phyloP scores from a whole-genome alignment of 2,888 invertebrate species.

The Melanostoma scalare region DNA sequence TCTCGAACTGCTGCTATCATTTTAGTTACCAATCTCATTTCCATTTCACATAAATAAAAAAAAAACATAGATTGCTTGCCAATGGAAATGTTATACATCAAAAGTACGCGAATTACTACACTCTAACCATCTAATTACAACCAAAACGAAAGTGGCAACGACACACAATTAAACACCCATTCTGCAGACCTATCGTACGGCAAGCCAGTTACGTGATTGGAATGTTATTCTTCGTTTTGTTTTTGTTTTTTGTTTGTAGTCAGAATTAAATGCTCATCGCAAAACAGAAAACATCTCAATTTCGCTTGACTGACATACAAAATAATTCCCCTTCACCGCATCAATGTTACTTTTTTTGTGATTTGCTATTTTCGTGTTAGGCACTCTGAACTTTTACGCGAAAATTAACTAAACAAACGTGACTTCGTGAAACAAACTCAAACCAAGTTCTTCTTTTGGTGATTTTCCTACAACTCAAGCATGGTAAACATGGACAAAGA shows the following conservation, averaged over 20 bases:
- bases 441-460: neutral
- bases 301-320: neutral
- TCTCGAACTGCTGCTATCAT: too few relatives aligned
- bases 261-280: neutral
- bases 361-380: neutral
- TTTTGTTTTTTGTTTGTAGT: neutral
- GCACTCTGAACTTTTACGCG: neutral
- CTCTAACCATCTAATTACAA: neutral
- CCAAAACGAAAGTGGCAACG: constrained; percentile 13
- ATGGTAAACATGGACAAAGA: too few relatives aligned
- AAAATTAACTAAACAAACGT: neutral
- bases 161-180: constrained; percentile 32
- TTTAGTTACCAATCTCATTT: neutral
- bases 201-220: neutral
- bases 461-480: neutral
- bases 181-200: neutral
- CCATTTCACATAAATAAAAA: neutral
- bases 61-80: neutral
- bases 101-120: neutral
- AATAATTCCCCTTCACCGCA: neutral
- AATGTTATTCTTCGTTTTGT: neutral
- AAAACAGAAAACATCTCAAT: neutral
- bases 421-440: neutral
- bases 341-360: neutral
- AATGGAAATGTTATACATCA: constrained; percentile 1